Evolutionary conservation across 2,797 vertebrate species (phyloP), one percentile per base, ranked within the genome.

Genomic region (Lates japonicus): DNA sequence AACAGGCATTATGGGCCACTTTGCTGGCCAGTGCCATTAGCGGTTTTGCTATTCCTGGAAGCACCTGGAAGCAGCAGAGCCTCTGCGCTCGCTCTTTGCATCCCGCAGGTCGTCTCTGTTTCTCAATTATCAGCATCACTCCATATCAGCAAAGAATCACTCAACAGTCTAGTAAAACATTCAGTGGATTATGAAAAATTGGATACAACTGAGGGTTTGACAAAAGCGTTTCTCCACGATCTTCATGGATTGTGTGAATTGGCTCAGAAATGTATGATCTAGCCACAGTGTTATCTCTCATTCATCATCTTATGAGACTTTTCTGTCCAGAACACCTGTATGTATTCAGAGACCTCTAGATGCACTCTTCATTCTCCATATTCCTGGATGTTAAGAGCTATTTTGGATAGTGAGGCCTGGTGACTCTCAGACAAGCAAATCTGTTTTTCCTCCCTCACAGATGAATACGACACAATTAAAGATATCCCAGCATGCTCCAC

Each of bases 1-100:
- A 93, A 82, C 88, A 84, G 83, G 74, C 86, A 93, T 94, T 93
- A 93, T 0, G 42, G 74, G 76, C 81, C 77, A 80, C 81, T 88
- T 86, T 86, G 79, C 75, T 14, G 70, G 71, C 80, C 85, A 81
- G 81, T 37, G 1, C 80, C 90, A 92, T 92, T 92, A 91, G 83
- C 22, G 12, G 68, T 51, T 61, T 66, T 35, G 76, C 81, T 91
- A 62, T 91, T 91, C 82, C 82, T 92, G 91, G 89, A 88, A 90
- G 83, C 81, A 90, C 84, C 87, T 91, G 83, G 83, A 85, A 87
- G 68, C 62, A 63, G 49, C 75, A 65, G 66, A 81, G 74, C 46
- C 4, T 58, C 75, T 76, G 67, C 57, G 54, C 74, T 77, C 22
- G 3, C 62, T 72, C 42, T 63, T 41, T 44, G 37, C 59, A 29